Base-by-base conservation (phyloP, 2,797 vertebrate species). In the Pseudochaenichthys georgianus region DNA sequence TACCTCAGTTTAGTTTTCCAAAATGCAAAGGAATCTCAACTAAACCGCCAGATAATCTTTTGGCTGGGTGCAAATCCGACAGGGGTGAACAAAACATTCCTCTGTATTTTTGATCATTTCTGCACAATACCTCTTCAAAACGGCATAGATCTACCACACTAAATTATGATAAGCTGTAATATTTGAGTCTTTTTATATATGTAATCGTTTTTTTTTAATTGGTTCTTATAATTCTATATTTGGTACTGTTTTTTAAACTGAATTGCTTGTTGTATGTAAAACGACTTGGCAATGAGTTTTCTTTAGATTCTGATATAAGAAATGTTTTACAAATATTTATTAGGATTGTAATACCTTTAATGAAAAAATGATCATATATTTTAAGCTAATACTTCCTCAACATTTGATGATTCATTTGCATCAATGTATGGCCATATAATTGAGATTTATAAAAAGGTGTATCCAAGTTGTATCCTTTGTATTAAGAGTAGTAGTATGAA, bases 381-480 rank as follows among this genome's bases (percentile, higher is more conserved):
- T 58, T n/a, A 62, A 28, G 12, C 41, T 4, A 13, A 57, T 15
- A 59, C 4, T n/a, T 55, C 60, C 42, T 46, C 15, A 43, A 34
- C 2, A 23, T 46, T 48, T 21, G 31, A 13, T 50, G 0, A 64
- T 60, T 21, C 7, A 53, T 63, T 64, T 79, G 13, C 17, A 73
- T 70, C 13, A 10, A 63, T 65, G 64, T 45, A 21, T 21, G 21
- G 21, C 21, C 21, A 21, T 21, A 2, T 72, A 83, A 45, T 5
- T 28, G 19, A 52, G 43, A n/a, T 73, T 73, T 55, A 70, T 70
- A 17, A 72, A 19, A 72, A 54, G 45, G 10, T 3, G 3, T 67
- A 54, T 64, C 51, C 3, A 23, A 47, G n/a, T 21, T 21, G 17
- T 53, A 19, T 64, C 12, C 9, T 70, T 78, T 71, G 59, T 65